Percentiles rank a stretch among this genome's conserved stretches.
Conservation (phyloP, 2,888 invertebrate species). For the Pseudeuparius sepicola region DNA sequence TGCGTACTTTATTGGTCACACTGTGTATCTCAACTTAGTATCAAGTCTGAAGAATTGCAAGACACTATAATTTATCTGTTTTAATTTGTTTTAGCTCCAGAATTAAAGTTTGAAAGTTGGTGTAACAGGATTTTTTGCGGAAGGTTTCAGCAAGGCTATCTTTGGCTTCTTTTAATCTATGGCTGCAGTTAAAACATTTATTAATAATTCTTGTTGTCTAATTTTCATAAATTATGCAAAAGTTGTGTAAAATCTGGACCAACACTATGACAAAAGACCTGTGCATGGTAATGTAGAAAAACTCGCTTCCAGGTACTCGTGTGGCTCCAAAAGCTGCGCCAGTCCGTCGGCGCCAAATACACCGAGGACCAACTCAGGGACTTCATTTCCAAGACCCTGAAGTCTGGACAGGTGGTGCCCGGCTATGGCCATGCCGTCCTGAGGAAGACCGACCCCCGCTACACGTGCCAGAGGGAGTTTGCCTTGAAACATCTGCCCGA, state of each 20-base stretch:
- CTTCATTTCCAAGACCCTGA: constrained; percentile 95
- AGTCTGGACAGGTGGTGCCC: constrained; percentile 93
- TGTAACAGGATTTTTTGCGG: no score
- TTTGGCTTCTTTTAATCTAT: no score
- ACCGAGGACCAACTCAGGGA: constrained; percentile 89
- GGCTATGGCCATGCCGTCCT: constrained; percentile 95
- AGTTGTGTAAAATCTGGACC: constrained; percentile 3
- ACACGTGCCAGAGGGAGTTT: constrained; percentile 90
- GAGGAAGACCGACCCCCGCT: constrained; percentile 87
- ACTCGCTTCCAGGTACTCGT: constrained; percentile 59
- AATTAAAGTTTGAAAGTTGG: no score
- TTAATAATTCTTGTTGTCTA: no score
- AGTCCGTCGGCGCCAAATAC: constrained; percentile 75
- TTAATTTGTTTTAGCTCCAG: no score
- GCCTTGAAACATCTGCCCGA: constrained; percentile 88
- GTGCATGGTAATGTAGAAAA: not conserved
- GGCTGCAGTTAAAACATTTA: no score
- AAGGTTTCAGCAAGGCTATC: no score
- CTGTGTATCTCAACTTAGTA: no score
- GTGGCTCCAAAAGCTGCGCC: constrained; percentile 85
- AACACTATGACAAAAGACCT: not conserved
- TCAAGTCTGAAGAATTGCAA: no score
- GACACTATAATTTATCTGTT: no score
- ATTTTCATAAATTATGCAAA: constrained; percentile 2
- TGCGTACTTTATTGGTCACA: no score